These are phyloP conservation scores for Acanthis flammea DNA, from an alignment of 2,797 vertebrate genomes.

Conservation along the genomic window DNA sequence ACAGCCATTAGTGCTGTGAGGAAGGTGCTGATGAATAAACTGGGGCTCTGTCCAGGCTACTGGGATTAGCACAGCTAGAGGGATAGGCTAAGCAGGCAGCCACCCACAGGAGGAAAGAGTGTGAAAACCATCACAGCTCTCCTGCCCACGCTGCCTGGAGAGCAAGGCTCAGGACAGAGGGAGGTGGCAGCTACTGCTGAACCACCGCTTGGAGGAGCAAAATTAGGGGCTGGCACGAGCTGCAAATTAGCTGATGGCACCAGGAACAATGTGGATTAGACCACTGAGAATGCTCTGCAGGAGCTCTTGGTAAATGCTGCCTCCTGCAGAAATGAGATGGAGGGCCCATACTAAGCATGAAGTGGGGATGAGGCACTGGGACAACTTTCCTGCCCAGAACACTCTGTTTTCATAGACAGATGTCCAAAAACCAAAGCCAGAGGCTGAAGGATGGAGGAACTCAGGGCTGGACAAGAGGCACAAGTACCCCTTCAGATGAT, in stretches of 20 bases:
- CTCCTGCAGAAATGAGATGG: neutral
- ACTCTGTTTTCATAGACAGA: neutral
- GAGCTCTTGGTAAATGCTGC: neutral
- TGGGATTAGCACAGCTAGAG: neutral
- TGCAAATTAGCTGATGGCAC: neutral
- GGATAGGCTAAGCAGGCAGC: neutral
- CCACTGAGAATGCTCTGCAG: neutral
- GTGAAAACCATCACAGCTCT: neutral
- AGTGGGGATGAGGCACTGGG: neutral
- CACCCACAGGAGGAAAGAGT: neutral
- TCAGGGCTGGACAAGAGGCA: neutral
- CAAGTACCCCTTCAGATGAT: neutral
- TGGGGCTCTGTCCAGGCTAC: neutral
- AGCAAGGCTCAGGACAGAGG: rapidly evolving
- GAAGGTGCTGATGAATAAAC: neutral
- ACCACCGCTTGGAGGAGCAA: rapidly evolving
- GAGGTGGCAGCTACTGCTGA: neutral
- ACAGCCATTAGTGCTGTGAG: neutral
- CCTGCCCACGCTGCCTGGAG: neutral
- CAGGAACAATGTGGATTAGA: neutral
- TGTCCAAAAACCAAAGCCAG: neutral
- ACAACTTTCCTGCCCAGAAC: neutral
- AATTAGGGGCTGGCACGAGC: neutral
- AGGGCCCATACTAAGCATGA: neutral
- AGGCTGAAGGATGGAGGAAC: neutral